These are phyloP conservation scores for Gymnogyps californianus DNA, from an alignment of 2,113 vertebrate genomes.

Conservation along the genomic window DNA sequence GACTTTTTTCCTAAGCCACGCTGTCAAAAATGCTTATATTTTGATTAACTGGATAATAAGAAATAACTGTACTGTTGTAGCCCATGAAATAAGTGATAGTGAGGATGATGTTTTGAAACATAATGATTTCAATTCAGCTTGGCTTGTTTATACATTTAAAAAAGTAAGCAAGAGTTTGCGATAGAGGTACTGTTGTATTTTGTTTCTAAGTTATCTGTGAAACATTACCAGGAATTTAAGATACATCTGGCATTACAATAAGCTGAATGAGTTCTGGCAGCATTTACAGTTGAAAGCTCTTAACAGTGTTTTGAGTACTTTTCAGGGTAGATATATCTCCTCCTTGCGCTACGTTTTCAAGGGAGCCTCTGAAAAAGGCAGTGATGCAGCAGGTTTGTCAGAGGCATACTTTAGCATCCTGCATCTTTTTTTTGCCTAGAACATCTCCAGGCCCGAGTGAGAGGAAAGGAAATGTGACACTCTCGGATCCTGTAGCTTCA, in stretches of 20 bases:
- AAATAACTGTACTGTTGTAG: background rate
- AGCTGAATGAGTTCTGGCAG: background rate
- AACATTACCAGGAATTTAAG: background rate
- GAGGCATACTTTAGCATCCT: background rate
- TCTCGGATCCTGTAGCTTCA: background rate
- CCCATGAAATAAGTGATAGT: background rate
- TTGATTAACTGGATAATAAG: background rate
- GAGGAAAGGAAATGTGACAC: conserved; percentile 27
- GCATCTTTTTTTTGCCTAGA: background rate
- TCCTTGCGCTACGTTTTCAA: background rate
- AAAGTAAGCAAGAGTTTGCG: background rate
- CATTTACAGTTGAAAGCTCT: background rate
- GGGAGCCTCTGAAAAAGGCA: background rate
- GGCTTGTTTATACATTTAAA: background rate
- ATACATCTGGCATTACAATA: background rate
- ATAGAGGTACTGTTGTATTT: background rate
- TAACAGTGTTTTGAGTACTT: background rate
- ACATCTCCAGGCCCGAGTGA: background rate
- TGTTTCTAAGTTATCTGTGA: conserved; percentile 11
- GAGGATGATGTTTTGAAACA: background rate
- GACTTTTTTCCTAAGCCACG: background rate
- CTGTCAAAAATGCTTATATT: background rate
- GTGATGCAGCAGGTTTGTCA: background rate
- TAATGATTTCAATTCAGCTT: background rate
- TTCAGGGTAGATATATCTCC: background rate